Evolutionary conservation across 2,888 invertebrate species (phyloP).

Genomic region (Epistrophella euchroma): DNA sequence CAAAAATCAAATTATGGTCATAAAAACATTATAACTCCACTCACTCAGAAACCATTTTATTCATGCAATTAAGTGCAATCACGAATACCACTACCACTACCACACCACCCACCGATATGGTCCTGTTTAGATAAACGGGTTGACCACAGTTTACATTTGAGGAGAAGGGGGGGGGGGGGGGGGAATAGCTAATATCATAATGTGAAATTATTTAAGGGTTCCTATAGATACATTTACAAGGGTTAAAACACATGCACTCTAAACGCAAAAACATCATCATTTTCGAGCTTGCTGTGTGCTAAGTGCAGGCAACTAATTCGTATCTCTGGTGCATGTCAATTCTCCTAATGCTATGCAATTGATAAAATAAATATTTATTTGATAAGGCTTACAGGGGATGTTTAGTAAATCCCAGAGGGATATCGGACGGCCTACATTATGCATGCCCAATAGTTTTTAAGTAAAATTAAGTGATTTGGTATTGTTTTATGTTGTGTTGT

Average conservation of each 20-base stretch:
- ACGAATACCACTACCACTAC: slow-evolving; percentile 8
- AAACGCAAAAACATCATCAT: slow-evolving; percentile 44
- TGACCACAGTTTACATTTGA: slow-evolving; percentile 40
- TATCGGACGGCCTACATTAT: slow-evolving; percentile 13
- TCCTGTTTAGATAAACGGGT: background rate
- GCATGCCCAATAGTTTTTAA: slow-evolving; percentile 64
- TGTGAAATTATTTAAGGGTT: slow-evolving; percentile 29
- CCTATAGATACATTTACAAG: slow-evolving; percentile 36
- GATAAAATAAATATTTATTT: slow-evolving; percentile 74
- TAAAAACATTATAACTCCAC: slow-evolving; percentile 57
- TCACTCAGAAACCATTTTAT: slow-evolving; percentile 51
- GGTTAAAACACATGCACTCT: slow-evolving; percentile 11
- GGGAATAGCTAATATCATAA: background rate
- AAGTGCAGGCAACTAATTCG: slow-evolving; percentile 1
- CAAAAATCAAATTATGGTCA: slow-evolving; percentile 64
- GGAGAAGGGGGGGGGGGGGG: background rate
- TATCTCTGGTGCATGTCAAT: slow-evolving; percentile 61
- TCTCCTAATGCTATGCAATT: slow-evolving; percentile 62
- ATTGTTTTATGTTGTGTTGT: slow-evolving; percentile 34
- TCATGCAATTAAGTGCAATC: slow-evolving; percentile 59
- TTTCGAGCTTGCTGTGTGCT: slow-evolving; percentile 30
- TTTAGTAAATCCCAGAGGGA: slow-evolving; percentile 14
- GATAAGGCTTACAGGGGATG: slow-evolving; percentile 33
- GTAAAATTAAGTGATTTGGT: slow-evolving; percentile 63
- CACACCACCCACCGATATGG: slow-evolving; percentile 7